Conservation (phyloP, 2,888 invertebrate species). For the Osedax fenrisi region DNA sequence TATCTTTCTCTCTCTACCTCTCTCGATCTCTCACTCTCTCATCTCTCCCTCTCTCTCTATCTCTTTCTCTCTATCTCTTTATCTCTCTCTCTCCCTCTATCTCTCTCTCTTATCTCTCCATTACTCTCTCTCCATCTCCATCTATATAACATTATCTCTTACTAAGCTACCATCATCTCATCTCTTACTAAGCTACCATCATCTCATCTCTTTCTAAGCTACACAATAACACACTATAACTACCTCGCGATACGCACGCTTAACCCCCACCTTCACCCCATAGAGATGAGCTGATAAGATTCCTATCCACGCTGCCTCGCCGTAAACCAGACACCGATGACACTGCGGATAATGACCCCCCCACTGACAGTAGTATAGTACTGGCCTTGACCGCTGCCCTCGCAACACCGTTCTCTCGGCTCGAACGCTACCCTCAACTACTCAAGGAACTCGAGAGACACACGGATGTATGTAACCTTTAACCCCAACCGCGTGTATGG, state of each 20-base stretch:
- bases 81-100: neutral
- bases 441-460: conserved; percentile 87
- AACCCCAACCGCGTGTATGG: too few species aligned
- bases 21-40: neutral
- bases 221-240: too few species aligned
- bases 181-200: too few species aligned
- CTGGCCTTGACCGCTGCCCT: conserved; percentile 79
- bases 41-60: neutral
- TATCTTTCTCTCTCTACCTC: neutral
- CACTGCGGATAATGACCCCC: conserved; percentile 84
- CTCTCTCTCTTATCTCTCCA: conserved; percentile 2
- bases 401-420: conserved; percentile 82
- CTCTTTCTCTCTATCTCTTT: neutral
- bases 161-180: too few species aligned
- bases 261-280: conserved; percentile 48
- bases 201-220: too few species aligned
- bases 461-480: conserved; percentile 60
- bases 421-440: conserved; percentile 76
- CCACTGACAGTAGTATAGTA: conserved; percentile 53
- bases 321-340: conserved; percentile 86
- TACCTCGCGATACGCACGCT: too few species aligned
- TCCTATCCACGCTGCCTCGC: conserved; percentile 74
- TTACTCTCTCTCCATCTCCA: neutral
- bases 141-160: too few species aligned
- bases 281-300: conserved; percentile 75